Evolutionary conservation across 2,888 invertebrate species (phyloP).

Genomic region (Caenorhabditis becei): DNA sequence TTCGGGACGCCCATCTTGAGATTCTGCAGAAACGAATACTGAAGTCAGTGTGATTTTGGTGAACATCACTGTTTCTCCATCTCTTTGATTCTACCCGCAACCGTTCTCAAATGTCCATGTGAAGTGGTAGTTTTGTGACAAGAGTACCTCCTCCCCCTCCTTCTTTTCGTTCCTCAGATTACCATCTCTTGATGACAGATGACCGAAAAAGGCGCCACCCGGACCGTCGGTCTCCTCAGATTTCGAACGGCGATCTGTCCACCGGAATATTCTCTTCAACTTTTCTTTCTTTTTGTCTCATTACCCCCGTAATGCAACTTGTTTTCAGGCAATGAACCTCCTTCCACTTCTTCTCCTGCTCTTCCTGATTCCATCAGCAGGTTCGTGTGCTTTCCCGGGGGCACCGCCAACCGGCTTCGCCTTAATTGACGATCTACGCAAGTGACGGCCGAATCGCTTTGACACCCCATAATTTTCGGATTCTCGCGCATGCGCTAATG

Average conservation of each 20-base stretch:
- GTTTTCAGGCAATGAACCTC: constrained; percentile 29
- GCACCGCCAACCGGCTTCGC: constrained; percentile 40
- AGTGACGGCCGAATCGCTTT: constrained; percentile 37
- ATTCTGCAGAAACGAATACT: not conserved
- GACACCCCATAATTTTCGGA: constrained; percentile 60
- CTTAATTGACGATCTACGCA: constrained; percentile 31
- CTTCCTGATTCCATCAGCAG: constrained; percentile 22
- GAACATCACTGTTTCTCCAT: no score
- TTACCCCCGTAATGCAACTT: not conserved
- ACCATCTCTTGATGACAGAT: constrained; percentile 55
- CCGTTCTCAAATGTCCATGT: constrained; percentile 27
- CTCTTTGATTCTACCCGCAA: constrained; percentile 29
- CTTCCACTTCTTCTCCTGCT: not conserved
- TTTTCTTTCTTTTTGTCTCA: constrained; percentile 1
- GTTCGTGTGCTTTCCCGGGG: constrained; percentile 38
- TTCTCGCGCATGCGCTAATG: constrained; percentile 57
- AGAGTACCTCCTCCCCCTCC: constrained; percentile 24
- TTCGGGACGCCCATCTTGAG: not conserved
- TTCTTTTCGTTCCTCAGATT: constrained; percentile 36
- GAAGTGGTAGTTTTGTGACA: constrained; percentile 32
- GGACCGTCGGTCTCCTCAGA: constrained; percentile 27
- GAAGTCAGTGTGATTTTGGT: no score
- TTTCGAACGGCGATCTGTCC: constrained; percentile 57
- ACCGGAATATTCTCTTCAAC: no score
- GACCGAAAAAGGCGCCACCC: constrained; percentile 49